Base-by-base conservation (phyloP, 2,888 invertebrate genomes). In the Priocnemis perturbator region DNA sequence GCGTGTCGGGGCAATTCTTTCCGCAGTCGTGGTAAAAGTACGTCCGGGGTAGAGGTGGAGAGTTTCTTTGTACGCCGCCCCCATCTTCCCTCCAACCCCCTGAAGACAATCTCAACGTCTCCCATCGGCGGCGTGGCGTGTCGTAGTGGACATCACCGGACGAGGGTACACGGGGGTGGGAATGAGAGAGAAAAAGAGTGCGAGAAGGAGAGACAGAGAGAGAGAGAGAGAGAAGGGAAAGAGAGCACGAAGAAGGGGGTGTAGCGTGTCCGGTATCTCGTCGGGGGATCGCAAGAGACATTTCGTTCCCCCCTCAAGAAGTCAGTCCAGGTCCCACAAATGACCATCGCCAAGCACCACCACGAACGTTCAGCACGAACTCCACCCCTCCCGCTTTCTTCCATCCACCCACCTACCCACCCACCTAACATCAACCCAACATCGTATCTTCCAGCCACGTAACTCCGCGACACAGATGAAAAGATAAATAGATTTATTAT, bases 191-290 rank as follows among this genome's bases (percentile, higher is more conserved):
- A 21, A 20, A 52, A 4, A 4, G 23, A 58, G 59, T 55, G 58
- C 26, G 52, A 20, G 45, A 60, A 70, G 7, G 26, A 26, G 26
- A 3, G 26, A 26, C 4, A 11, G 37, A 11, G 7, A 37, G 14
- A 11, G 57, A 45, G 63, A 62, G 62, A 64, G 52, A 19, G 57
- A 53, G 50, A 19, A 57, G 62, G 37, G 37, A 23, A 45, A 69
- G 70, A 71, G 74, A 67, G 67, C 58, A 71, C 69, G 69, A 69
- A 65, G 71, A 76, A 81, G 78, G 71, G 77, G 82, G 78, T 76
- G 77, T 87, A 82, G 89, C 89, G 89, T 89, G 89, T 88, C 86
- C 87, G 86, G 87, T 89, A 89, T 89, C 89, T 86, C 74, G 74
- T 72, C 65, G 76, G 77, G 85, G 86, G 85, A 89, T 89, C 89